A percentile compares a stretch with the other conserved stretches of the same genome.
Conservation (phyloP, 2,113 vertebrate genomes). For the Nothocercus nigrocapillus region DNA sequence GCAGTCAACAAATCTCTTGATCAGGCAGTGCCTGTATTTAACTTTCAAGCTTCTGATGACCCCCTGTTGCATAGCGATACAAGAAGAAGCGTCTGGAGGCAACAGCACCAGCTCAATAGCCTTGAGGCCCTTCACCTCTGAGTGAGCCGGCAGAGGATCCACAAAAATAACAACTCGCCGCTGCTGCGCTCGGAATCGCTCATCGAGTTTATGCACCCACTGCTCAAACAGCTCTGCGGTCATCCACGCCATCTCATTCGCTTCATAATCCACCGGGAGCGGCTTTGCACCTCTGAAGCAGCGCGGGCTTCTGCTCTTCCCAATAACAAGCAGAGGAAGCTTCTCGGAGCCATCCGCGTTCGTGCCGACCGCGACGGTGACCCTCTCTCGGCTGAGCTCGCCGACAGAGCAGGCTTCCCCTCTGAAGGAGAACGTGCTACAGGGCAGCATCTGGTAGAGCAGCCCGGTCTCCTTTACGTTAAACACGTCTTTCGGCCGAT, state of each 20-base stretch:
- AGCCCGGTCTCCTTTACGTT: constrained; percentile 72
- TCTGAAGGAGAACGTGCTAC: constrained; percentile 73
- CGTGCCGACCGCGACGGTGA: constrained; percentile 67
- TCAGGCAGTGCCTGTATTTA: constrained; percentile 71
- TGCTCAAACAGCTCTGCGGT: constrained; percentile 70
- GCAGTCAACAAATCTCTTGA: constrained; percentile 74
- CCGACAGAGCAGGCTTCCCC: constrained; percentile 73
- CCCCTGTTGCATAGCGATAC: constrained; percentile 54
- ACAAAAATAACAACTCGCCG: constrained; percentile 69
- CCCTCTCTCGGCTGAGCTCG: constrained; percentile 65
- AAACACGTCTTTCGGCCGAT: constrained; percentile 70
- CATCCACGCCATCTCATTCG: constrained; percentile 62
- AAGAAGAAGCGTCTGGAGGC: constrained; percentile 60
- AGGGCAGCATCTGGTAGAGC: constrained; percentile 76
- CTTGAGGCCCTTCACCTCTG: constrained; percentile 71
- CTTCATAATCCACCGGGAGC: constrained; percentile 73
- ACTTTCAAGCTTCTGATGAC: constrained; percentile 74
- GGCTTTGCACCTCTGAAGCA: constrained; percentile 53
- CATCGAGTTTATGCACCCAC: constrained; percentile 76
- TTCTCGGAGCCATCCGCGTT: constrained; percentile 80
- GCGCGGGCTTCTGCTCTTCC: constrained; percentile 47
- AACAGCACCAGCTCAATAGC: constrained; percentile 68
- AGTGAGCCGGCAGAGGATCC: constrained; percentile 63
- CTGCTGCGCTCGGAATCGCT: constrained; percentile 73
- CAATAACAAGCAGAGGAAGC: constrained; percentile 77